These are phyloP conservation scores for Eueides isabella DNA, from an alignment of 1,140 invertebrate species.

Conservation along the genomic window DNA sequence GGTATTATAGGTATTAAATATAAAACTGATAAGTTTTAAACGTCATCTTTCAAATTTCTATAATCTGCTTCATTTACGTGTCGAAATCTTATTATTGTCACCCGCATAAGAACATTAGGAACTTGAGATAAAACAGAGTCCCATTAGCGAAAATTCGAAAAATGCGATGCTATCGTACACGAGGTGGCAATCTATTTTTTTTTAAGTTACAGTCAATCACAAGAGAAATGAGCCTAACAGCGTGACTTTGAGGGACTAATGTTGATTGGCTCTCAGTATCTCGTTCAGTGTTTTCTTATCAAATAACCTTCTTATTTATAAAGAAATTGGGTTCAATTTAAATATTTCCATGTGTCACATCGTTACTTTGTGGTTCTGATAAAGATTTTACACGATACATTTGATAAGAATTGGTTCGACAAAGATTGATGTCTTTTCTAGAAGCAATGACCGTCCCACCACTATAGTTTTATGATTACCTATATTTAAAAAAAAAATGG, in stretches of 20 bases:
- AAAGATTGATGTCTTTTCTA: slow-evolving; percentile 37
- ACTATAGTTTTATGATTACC: neutral
- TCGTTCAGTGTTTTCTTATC: neutral
- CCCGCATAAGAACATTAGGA: slow-evolving; percentile 79
- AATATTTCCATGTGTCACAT: slow-evolving; percentile 28
- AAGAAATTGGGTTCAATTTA: slow-evolving; percentile 28
- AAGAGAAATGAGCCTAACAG: slow-evolving; percentile 72
- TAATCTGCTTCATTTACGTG: slow-evolving; percentile 73
- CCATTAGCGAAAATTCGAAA: slow-evolving; percentile 74
- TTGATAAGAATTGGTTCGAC: slow-evolving; percentile 41
- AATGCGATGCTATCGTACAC: slow-evolving; percentile 71
- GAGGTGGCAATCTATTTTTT: slow-evolving; percentile 79
- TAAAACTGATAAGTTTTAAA: neutral
- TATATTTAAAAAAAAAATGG: neutral
- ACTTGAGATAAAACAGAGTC: slow-evolving; percentile 77
- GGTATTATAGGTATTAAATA: no score
- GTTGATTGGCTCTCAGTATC: slow-evolving; percentile 63
- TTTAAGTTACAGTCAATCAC: slow-evolving; percentile 76
- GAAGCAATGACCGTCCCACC: slow-evolving; percentile 62
- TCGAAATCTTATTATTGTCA: slow-evolving; percentile 77
- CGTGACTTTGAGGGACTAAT: slow-evolving; percentile 66
- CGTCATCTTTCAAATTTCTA: slow-evolving; percentile 31
- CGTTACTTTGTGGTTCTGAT: slow-evolving; percentile 36
- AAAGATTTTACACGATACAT: slow-evolving; percentile 26
- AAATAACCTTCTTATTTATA: slow-evolving; percentile 29